phyloP scores from a whole-genome alignment of 1,140 invertebrate genomes.

The Bacillus rossius region DNA sequence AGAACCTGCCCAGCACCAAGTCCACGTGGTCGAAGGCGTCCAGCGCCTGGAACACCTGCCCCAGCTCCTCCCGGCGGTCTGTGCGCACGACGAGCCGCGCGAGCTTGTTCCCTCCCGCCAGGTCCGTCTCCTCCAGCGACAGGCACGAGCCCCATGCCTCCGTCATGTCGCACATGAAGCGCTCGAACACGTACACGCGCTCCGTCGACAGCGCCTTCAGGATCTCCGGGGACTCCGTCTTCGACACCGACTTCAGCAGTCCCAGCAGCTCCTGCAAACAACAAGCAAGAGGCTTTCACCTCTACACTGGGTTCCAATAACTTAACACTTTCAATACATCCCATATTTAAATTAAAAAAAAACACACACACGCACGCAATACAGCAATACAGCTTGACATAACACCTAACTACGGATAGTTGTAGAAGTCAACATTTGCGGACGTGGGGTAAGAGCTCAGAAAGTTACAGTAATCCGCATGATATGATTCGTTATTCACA shows the following conservation, averaged over 20 bases:
- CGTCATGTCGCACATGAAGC: slow-evolving; percentile 41
- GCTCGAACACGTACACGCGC: slow-evolving; percentile 27
- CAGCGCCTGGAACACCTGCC: slow-evolving; percentile 46
- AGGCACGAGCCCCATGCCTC: slow-evolving; percentile 45
- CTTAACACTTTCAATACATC: too few relatives aligned
- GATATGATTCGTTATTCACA: too few relatives aligned
- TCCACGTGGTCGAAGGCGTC: slow-evolving; percentile 42
- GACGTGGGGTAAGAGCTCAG: too few relatives aligned
- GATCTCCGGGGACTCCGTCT: not conserved
- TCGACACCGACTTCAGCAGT: too few relatives aligned
- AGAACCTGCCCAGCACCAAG: slow-evolving; percentile 45
- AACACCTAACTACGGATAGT: too few relatives aligned
- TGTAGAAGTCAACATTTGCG: too few relatives aligned
- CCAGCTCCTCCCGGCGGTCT: slow-evolving; percentile 36
- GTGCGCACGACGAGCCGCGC: slow-evolving; percentile 32
- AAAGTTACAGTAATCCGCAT: too few relatives aligned
- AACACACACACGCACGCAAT: too few relatives aligned
- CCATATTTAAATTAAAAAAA: too few relatives aligned
- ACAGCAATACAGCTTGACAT: too few relatives aligned
- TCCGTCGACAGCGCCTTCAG: not conserved
- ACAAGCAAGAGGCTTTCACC: too few relatives aligned
- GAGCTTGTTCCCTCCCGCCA: slow-evolving; percentile 19
- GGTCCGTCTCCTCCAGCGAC: slow-evolving; percentile 28
- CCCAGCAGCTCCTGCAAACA: slow-evolving; percentile 30
- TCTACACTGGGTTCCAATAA: too few relatives aligned